Evolutionary conservation across 1,140 invertebrate species (phyloP).

Genomic region (Paramacrobiotus metropolitanus): DNA sequence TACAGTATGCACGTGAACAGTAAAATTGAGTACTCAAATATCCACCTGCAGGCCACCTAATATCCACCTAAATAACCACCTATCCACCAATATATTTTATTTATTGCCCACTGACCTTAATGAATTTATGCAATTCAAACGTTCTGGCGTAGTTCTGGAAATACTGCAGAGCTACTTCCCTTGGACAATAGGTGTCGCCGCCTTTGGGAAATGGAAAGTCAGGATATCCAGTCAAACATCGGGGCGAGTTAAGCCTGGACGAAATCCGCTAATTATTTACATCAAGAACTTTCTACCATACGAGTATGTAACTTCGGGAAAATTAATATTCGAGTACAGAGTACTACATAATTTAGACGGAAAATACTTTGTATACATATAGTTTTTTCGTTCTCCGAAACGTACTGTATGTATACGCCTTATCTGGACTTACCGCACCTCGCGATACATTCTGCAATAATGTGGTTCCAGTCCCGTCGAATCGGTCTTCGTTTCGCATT

Average conservation of each 20-base stretch:
- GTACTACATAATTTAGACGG: too few relatives aligned
- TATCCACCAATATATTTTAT: too few relatives aligned
- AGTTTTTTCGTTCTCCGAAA: not conserved
- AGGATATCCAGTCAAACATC: constrained; percentile 22
- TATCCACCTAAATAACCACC: too few relatives aligned
- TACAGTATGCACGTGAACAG: too few relatives aligned
- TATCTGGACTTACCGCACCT: not conserved
- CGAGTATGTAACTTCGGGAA: too few relatives aligned
- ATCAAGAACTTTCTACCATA: too few relatives aligned
- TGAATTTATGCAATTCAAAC: constrained; percentile 16
- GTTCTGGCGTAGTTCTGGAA: constrained; percentile 17
- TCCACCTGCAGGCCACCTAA: too few relatives aligned
- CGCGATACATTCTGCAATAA: not conserved
- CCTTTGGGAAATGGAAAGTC: constrained; percentile 19
- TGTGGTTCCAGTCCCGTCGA: not conserved
- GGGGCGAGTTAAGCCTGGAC: constrained; percentile 22
- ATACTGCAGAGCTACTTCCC: constrained; percentile 19
- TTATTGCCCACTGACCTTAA: constrained; percentile 21
- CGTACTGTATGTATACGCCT: too few relatives aligned
- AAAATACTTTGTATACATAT: not conserved
- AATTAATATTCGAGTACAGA: too few relatives aligned
- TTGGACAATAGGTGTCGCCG: constrained; percentile 17
- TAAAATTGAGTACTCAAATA: not conserved
- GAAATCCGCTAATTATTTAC: not conserved
- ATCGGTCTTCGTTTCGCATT: not conserved